Evolutionary conservation across 2,888 invertebrate species (phyloP).

Genomic region (Watsonalla cultraria): DNA sequence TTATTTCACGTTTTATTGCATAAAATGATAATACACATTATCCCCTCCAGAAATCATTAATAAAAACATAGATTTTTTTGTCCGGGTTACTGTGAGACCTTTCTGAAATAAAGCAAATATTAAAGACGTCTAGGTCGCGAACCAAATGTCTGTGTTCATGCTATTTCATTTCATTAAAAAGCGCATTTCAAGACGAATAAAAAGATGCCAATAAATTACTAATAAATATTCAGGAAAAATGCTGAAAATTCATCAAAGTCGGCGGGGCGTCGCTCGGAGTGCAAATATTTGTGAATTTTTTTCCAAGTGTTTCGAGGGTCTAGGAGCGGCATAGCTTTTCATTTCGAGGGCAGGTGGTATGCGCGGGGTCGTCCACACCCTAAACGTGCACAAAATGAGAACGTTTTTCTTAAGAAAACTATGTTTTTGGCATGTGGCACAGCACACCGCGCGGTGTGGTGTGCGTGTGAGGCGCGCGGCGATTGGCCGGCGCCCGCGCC

Average conservation of each 20-base stretch:
- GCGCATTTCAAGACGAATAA: slow-evolving; percentile 28
- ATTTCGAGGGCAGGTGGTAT: slow-evolving; percentile 27
- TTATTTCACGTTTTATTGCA: slow-evolving; percentile 24
- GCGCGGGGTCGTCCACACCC: slow-evolving; percentile 54
- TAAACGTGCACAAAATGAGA: slow-evolving; percentile 63
- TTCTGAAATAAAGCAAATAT: slow-evolving; percentile 20
- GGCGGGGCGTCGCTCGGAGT: slow-evolving; percentile 21
- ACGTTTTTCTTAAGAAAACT: slow-evolving; percentile 53
- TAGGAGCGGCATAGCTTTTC: slow-evolving; percentile 7
- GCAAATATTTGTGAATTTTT: slow-evolving; percentile 57
- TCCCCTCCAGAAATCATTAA: slow-evolving; percentile 23
- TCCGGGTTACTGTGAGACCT: slow-evolving; percentile 10
- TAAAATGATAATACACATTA: slow-evolving; percentile 18
- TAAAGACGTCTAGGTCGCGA: slow-evolving; percentile 6
- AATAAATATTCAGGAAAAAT: slow-evolving; percentile 24
- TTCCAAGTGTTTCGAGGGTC: slow-evolving; percentile 27
- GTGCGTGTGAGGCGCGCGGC: slow-evolving; percentile 53
- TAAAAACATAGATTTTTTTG: slow-evolving; percentile 35
- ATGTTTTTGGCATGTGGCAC: slow-evolving; percentile 40
- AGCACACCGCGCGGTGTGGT: slow-evolving; percentile 22
- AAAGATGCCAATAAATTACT: slow-evolving; percentile 14
- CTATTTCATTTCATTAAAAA: slow-evolving; percentile 23
- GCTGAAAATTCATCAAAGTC: slow-evolving; percentile 36
- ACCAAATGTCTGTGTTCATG: slow-evolving; percentile 16
- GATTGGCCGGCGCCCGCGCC: slow-evolving; percentile 54